Conservation (phyloP, 2,797 vertebrate species). For the Lindbergichthys nudifrons region DNA sequence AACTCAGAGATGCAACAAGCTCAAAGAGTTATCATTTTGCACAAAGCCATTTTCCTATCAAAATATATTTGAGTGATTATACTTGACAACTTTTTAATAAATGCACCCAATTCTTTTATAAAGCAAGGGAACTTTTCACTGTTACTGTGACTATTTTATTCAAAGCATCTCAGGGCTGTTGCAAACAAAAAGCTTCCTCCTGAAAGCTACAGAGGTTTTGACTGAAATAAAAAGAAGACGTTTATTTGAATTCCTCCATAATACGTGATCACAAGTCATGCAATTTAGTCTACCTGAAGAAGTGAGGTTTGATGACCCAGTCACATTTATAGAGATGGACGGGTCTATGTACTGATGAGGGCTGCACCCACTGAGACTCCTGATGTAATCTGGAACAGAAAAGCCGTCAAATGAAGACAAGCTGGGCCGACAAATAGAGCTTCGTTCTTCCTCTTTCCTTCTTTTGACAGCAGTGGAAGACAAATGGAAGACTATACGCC, state of each 20-base stretch:
- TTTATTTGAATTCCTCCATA: constrained; percentile 10
- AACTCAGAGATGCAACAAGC: constrained; percentile 20
- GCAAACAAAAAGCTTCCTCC: background rate
- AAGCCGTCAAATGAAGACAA: constrained; percentile 27
- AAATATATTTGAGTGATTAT: background rate
- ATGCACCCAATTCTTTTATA: background rate
- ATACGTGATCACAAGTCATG: constrained; percentile 12
- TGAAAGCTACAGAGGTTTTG: background rate
- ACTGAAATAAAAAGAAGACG: background rate
- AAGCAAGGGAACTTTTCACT: constrained; percentile 20
- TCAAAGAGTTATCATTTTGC: constrained; percentile 1
- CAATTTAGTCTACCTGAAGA: constrained; percentile 14
- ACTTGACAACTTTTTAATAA: background rate
- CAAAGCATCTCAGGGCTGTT: constrained; percentile 1
- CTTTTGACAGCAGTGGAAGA: constrained; percentile 48
- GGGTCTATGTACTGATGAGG: constrained; percentile 8
- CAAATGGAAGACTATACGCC: constrained; percentile 33
- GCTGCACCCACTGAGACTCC: constrained; percentile 12
- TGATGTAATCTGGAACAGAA: constrained; percentile 46
- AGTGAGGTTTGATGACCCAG: constrained; percentile 1
- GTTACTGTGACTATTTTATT: constrained; percentile 13
- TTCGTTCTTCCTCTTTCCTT: constrained; percentile 30
- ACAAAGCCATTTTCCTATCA: background rate
- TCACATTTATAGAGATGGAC: constrained; percentile 6
- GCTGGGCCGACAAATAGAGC: constrained; percentile 26